Evolutionary conservation across 1,140 invertebrate species (phyloP), one percentile per base, ranked within the genome.

Genomic region (Metopolophium dirhodum): DNA sequence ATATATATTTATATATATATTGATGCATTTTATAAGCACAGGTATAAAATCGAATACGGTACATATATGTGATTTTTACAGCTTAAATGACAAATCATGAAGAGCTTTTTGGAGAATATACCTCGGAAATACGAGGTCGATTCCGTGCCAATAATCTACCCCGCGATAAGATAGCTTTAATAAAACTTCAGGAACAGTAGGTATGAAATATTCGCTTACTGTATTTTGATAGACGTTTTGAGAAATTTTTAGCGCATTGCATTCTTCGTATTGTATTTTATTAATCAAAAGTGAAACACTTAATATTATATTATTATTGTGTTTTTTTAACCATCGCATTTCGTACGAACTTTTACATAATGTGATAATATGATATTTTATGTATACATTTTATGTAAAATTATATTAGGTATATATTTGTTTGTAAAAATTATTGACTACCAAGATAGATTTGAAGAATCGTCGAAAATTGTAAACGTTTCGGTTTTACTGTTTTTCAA

Each of bases 41-140:
- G 82, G 45, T 93, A 41, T 93, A 93, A 93, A 93, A 93, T 93
- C 26, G 23, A 14, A 23, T 49, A 86, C 7, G 37, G 14, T 18
- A 26, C 26, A 30, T 68, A 41, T 54, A 83, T 86, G 91, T 57
- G 91, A 54, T 93, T 93, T 57, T 57, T 85, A 86, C 35, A 45
- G 91, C 49, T 93, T 93, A 85, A 93, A 83, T 45, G 91, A 93
- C 49, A 93, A 86, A 93, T 68, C 89, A 9, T 14, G n/a, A 45
- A 61, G 4, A 57, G 57, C 54, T 90, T 61, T 90, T 68, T 14
- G 51, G n/a, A 90, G 54, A n/a, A 45, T 45, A 90, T 90, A 45
- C 4, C 57, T n/a, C 20, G 54, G 54, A 61, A 90, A 68, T 57
- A 57, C 49, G 51, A 26, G 35, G 23, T 41, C 51, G 49, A 89